A percentile compares a stretch with the other conserved stretches of the same genome.
Conservation (phyloP, 2,113 vertebrate species). For the Crypturellus undulatus region DNA sequence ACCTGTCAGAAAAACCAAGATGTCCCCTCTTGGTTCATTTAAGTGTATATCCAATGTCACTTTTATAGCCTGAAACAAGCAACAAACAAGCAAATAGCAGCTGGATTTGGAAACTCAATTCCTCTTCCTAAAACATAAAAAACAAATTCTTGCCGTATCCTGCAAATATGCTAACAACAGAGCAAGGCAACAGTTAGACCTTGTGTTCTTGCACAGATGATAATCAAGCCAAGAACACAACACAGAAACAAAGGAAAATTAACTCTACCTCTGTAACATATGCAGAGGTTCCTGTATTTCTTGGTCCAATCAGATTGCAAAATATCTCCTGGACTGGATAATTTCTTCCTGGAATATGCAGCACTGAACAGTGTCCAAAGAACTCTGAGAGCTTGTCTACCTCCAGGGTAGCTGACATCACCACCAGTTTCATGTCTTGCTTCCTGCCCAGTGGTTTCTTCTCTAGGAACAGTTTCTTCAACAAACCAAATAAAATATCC, state of each 20-base stretch:
- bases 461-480: conserved; percentile 87
- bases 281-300: conserved; percentile 86
- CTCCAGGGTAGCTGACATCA: conserved; percentile 98
- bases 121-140: neutral
- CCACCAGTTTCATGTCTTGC: conserved; percentile 87
- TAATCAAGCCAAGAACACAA: neutral
- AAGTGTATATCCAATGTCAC: conserved; percentile 90
- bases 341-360: conserved; percentile 90
- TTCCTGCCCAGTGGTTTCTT: conserved; percentile 73
- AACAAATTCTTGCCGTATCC: rapidly evolving
- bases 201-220: neutral
- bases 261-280: conserved; percentile 91
- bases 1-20: conserved; percentile 97
- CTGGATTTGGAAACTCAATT: neutral
- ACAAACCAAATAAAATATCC: conserved; percentile 96
- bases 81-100: neutral
- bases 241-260: neutral
- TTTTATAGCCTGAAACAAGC: conserved; percentile 87
- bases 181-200: neutral
- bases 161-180: neutral
- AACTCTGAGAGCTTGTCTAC: conserved; percentile 90
- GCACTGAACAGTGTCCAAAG: conserved; percentile 88
- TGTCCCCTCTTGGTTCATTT: conserved; percentile 90
- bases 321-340: conserved; percentile 91
- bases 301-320: conserved; percentile 89